A percentile compares a stretch with the other conserved stretches of the same genome.
These are phyloP conservation scores for Anolis apletophallus DNA, from an alignment of 2,797 vertebrate genomes.

Conservation along the genomic window DNA sequence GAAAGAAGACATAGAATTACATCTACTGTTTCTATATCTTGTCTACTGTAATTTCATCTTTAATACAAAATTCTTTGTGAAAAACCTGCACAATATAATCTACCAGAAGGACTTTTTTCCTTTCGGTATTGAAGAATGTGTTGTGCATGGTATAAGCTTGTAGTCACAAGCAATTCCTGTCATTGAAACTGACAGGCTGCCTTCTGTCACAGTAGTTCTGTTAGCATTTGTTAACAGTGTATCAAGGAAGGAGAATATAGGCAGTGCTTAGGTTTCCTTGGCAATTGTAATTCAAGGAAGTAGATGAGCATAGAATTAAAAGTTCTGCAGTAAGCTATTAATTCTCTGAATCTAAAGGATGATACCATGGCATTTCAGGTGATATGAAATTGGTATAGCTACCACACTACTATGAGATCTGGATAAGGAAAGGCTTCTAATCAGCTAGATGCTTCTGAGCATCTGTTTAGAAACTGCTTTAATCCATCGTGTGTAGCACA, in stretches of 20 bases:
- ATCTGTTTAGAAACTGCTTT: no score
- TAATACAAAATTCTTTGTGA: background rate
- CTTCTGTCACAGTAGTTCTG: background rate
- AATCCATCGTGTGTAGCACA: background rate
- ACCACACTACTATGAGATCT: background rate
- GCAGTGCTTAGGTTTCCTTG: no score
- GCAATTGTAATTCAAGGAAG: no score
- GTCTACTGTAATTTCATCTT: background rate
- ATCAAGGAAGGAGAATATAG: background rate
- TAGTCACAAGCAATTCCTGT: background rate
- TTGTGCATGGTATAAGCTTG: background rate
- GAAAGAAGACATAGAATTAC: no score
- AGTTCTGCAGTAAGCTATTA: no score
- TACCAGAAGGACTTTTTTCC: background rate
- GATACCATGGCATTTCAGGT: no score
- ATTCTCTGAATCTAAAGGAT: no score
- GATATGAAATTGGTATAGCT: background rate
- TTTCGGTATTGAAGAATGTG: background rate
- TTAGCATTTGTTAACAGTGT: background rate
- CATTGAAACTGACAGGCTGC: background rate
- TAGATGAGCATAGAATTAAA: no score
- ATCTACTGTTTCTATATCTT: background rate
- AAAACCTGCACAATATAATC: background rate
- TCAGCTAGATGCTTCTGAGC: no score
- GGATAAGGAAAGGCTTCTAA: no score